phyloP scores from a whole-genome alignment of 2,113 vertebrate genomes.

The Enhydra lutris region DNA sequence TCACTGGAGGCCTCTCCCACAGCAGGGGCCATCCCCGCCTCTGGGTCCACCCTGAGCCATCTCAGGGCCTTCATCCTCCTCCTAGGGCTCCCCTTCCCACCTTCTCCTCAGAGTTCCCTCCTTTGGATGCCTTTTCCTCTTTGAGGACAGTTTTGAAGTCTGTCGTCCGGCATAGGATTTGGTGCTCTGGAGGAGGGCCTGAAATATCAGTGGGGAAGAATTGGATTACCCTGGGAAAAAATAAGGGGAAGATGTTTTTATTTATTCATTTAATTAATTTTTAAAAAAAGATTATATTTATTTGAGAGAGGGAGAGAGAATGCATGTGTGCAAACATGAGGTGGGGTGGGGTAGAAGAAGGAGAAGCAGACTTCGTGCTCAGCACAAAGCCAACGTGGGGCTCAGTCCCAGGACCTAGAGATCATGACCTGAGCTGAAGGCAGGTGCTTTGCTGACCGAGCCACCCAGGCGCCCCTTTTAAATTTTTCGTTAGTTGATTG shows the following conservation, averaged over 20 bases:
- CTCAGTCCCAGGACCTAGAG: background rate
- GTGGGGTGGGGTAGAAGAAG: background rate
- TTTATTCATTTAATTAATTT: background rate
- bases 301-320: background rate
- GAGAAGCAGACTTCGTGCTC: background rate
- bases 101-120: no score
- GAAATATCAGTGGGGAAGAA: background rate
- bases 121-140: background rate
- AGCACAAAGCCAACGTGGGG: background rate
- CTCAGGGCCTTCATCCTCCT: background rate
- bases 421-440: background rate
- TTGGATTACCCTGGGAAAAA: background rate
- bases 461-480: background rate
- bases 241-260: background rate
- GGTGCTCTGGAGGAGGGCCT: background rate
- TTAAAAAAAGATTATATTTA: background rate
- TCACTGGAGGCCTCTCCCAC: fast-evolving
- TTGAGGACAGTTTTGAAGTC: background rate
- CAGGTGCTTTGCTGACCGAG: background rate
- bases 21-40: fast-evolving
- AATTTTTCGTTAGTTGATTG: background rate
- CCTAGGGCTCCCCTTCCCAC: fast-evolving
- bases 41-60: background rate
- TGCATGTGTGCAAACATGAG: background rate
- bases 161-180: background rate